A percentile compares a stretch with the other conserved stretches of the same genome.
Conservation (phyloP, 2,113 vertebrate genomes). For the Empidonax alnorum region DNA sequence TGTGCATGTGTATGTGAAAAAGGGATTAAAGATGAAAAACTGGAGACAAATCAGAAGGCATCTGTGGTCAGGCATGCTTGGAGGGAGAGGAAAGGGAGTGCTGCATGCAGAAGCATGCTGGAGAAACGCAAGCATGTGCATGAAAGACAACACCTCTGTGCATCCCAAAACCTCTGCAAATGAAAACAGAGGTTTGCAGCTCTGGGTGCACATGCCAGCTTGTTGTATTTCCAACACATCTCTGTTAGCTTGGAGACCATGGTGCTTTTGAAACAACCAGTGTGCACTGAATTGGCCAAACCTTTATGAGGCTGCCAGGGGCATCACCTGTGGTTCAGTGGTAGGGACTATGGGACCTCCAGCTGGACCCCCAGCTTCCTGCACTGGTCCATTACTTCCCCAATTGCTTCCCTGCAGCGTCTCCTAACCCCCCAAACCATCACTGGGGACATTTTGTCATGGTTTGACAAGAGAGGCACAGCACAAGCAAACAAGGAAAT, state of each 20-base stretch:
- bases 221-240: background rate
- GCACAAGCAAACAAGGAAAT: background rate
- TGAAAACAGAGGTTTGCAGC: background rate
- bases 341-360: background rate
- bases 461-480: background rate
- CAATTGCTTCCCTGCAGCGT: slow-evolving; percentile 68
- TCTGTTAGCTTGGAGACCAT: background rate
- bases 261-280: background rate
- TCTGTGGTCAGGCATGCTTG: background rate
- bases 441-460: background rate
- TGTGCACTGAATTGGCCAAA: background rate
- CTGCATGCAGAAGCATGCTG: background rate
- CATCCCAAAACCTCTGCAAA: background rate
- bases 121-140: background rate
- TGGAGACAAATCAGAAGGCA: background rate
- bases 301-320: accelerated
- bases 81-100: background rate
- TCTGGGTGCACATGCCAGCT: background rate
- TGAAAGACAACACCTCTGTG: background rate
- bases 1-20: background rate
- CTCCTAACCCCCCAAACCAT: slow-evolving; percentile 15
- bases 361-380: slow-evolving; percentile 33
- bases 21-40: background rate
- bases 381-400: slow-evolving; percentile 50
- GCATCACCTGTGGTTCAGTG: accelerated